Conservation (phyloP, 2,797 vertebrate genomes). For the Molothrus aeneus region DNA sequence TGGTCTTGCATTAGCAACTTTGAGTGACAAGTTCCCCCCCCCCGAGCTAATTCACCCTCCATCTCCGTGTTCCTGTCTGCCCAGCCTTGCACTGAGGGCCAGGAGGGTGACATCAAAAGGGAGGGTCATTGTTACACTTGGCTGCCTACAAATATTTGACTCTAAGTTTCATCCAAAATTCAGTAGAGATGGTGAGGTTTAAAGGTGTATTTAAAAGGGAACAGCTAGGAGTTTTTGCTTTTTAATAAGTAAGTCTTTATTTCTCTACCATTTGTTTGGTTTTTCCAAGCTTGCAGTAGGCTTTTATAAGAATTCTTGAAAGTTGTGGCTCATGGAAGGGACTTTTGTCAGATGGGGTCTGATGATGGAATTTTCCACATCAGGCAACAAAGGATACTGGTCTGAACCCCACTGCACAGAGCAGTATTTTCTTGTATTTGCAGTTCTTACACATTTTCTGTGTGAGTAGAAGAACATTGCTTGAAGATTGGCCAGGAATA, state of each 20-base stretch:
- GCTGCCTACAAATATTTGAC: slow-evolving; percentile 18
- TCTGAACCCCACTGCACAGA: background rate
- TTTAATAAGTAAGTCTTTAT: background rate
- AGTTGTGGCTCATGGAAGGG: background rate
- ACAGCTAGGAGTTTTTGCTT: background rate
- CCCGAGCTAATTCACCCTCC: background rate
- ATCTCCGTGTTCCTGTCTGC: slow-evolving; percentile 5
- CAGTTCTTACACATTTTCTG: background rate
- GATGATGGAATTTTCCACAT: background rate
- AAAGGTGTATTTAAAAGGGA: background rate
- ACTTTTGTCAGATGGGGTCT: background rate
- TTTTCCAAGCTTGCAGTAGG: background rate
- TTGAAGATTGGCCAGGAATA: slow-evolving; percentile 13
- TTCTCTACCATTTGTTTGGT: background rate
- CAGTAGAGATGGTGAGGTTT: background rate
- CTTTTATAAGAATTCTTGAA: background rate
- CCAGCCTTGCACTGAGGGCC: background rate
- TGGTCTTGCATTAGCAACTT: slow-evolving; percentile 30
- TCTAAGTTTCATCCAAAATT: slow-evolving; percentile 18
- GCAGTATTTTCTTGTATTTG: background rate
- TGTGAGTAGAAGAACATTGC: background rate
- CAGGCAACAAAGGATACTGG: background rate
- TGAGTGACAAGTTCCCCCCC: slow-evolving; percentile 50
- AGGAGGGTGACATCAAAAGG: background rate
- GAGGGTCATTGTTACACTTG: background rate